Evolutionary conservation across 2,888 invertebrate species (phyloP).

Genomic region (Drosophila hamatofila): DNA sequence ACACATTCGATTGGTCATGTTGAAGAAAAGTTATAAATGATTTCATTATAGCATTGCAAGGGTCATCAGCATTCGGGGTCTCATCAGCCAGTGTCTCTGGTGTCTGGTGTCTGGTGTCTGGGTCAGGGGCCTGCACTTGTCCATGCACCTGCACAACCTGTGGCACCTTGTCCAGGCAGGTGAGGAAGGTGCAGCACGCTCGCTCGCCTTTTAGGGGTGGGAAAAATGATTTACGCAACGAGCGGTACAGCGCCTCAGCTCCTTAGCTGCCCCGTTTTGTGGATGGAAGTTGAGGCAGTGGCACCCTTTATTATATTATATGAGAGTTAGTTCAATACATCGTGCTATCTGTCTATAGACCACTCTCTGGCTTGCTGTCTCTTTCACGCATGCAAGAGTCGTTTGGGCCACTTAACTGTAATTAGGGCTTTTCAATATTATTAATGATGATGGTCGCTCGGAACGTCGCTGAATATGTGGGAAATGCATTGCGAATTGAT

Average conservation of each 20-base stretch:
- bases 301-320: constrained; percentile 42
- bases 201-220: constrained; percentile 59
- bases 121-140: constrained; percentile 46
- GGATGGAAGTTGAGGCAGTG: constrained; percentile 20
- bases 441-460: constrained; percentile 77
- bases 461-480: constrained; percentile 65
- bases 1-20: constrained; percentile 21
- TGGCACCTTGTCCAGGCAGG: constrained; percentile 59
- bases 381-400: constrained; percentile 20
- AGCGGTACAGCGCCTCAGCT: constrained; percentile 21
- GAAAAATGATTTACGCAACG: constrained; percentile 77
- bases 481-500: constrained; percentile 80
- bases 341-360: constrained; percentile 15
- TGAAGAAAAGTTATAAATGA: constrained; percentile 75
- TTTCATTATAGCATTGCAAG: constrained; percentile 69
- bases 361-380: not conserved
- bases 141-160: constrained; percentile 57
- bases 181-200: constrained; percentile 29
- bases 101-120: constrained; percentile 22
- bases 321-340: constrained; percentile 44
- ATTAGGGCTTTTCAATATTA: constrained; percentile 81
- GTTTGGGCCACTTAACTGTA: constrained; percentile 79
- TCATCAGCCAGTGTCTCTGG: too few species aligned
- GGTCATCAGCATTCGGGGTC: constrained; percentile 49
- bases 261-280: constrained; percentile 6